Conservation (phyloP, 2,888 invertebrate genomes). For the Chymomyza fuscimana region DNA sequence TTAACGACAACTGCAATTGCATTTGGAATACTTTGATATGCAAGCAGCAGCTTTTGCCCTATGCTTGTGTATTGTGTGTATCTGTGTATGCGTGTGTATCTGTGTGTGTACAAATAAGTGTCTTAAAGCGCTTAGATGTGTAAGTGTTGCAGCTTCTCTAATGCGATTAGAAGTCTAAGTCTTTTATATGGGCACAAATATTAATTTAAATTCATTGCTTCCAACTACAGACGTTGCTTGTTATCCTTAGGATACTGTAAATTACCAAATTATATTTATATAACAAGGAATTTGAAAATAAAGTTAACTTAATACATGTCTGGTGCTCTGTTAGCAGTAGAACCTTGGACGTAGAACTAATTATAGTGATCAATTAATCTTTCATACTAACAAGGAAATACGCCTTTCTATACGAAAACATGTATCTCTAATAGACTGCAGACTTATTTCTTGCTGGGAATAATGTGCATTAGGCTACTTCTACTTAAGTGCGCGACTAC, state of each 20-base stretch:
- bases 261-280: neutral
- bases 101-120: neutral
- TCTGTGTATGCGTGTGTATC: neutral
- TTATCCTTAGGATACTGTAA: neutral
- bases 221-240: neutral
- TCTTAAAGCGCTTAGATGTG: conserved; percentile 5
- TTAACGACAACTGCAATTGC: conserved; percentile 50
- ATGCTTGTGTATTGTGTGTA: neutral
- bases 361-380: neutral
- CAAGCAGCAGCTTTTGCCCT: conserved; percentile 37
- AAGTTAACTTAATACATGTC: neutral
- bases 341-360: too few species aligned
- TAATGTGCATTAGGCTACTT: too few species aligned
- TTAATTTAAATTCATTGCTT: neutral
- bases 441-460: too few species aligned
- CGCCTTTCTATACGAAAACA: too few species aligned
- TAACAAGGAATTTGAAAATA: neutral
- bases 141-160: conserved; percentile 28
- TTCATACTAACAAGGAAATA: neutral
- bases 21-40: conserved; percentile 39
- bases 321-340: neutral
- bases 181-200: neutral
- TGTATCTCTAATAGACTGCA: too few species aligned
- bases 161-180: conserved; percentile 37
- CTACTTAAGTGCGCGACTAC: too few species aligned